Base-by-base conservation (phyloP, 2,888 invertebrate genomes). In the Norana najaformis region DNA sequence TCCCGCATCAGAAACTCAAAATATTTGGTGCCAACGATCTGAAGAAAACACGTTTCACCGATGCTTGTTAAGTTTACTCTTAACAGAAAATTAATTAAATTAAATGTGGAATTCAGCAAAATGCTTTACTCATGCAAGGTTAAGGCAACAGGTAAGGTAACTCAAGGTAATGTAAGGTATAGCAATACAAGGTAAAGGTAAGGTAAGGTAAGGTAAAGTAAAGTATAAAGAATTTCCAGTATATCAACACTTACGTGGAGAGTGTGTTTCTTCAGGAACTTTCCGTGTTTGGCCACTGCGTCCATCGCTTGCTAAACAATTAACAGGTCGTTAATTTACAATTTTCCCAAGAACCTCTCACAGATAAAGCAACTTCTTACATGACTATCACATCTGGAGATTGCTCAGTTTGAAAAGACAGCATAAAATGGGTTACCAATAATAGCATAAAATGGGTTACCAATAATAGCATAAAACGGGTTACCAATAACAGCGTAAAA, bases 241-340 rank as follows among this genome's bases (percentile, higher is more conserved):
- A 23, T n/a, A 20, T 53, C 37, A 69, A 39, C 20, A 13, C 69
- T 47, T 91, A 95, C 94, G 92, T 94, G 93, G 90, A 96, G 94
- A 2, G 96, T 96, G 92, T 96, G 96, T 93, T 96, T 94, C 93
- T 96, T 95, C 93, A 96, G 93, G 93, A 96, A 95, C 94, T 96
- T 95, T 92, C 96, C 96, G 88, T 96, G 96, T 89, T 96, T 96
- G 35, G 93, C 96, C 89, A 98, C 96, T 88, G 97, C 97, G 91
- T 97, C 96, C 94, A 98, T 96, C 1, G 98, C 98, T 95, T 97
- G 97, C 95, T 98, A 97, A 88, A 38, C 37, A 41, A 38, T 89
- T 37, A 85, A 36, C 85, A 85, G 35, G 18, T 85, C 18, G 35
- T 23, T n/a, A 89, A 35, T 37, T 34, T 5, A 89, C 34, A 90